Evolutionary conservation across 2,888 invertebrate species (phyloP).

Genomic region (Patella ulyssiponensis): DNA sequence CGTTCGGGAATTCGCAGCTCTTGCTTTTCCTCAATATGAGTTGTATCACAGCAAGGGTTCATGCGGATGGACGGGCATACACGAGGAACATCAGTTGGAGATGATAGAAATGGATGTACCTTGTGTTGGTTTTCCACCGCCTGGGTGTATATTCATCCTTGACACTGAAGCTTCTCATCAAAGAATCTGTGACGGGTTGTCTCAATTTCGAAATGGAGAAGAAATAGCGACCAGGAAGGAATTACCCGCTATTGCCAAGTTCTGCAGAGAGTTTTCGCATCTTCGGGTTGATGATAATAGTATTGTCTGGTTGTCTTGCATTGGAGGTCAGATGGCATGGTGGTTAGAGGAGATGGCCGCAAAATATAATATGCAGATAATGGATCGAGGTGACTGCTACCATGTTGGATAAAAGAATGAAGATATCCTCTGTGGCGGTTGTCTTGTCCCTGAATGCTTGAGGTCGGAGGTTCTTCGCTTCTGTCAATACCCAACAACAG

Average conservation of each 20-base stretch:
- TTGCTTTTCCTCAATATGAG: slow-evolving; percentile 33
- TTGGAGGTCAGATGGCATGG: no score
- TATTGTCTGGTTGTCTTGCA: no score
- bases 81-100: slow-evolving; percentile 16
- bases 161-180: slow-evolving; percentile 42
- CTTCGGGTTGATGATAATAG: no score
- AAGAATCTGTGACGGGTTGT: slow-evolving; percentile 38
- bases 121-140: slow-evolving; percentile 35
- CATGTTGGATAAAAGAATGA: no score
- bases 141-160: slow-evolving; percentile 32
- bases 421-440: no score
- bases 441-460: no score
- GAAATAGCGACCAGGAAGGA: slow-evolving; percentile 23
- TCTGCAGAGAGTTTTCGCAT: neutral
- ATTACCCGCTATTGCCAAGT: neutral
- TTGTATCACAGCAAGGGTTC: slow-evolving; percentile 18
- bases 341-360: no score
- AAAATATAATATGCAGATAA: no score
- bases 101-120: no score
- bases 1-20: slow-evolving; percentile 29
- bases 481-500: no score
- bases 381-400: no score
- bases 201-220: slow-evolving; percentile 38
- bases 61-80: slow-evolving; percentile 18
- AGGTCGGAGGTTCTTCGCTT: no score